Conservation (phyloP, 2,113 vertebrate species). For the Bettongia penicillata region DNA sequence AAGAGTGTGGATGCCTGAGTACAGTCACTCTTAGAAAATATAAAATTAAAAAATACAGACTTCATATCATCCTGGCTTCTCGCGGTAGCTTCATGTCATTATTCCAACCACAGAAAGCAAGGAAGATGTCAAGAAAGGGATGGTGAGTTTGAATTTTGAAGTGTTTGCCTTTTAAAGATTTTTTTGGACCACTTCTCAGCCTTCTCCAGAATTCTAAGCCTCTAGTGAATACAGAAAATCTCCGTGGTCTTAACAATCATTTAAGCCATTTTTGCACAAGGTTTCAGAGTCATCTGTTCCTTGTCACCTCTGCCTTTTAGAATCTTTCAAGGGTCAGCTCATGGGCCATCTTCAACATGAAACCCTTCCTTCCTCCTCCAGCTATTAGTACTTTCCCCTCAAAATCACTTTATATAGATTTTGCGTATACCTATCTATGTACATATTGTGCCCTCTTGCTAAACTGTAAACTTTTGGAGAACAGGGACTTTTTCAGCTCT, state of each 20-base stretch:
- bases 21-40: neutral
- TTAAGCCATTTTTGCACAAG: neutral
- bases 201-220: neutral
- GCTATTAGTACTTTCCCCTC: neutral
- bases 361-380: neutral
- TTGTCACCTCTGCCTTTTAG: neutral
- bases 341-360: neutral
- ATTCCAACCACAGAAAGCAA: neutral
- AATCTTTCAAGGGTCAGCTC: neutral
- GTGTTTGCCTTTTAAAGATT: conserved; percentile 28
- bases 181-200: neutral
- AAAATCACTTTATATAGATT: neutral
- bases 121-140: neutral
- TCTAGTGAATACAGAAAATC: neutral
- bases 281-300: neutral
- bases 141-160: conserved; percentile 29
- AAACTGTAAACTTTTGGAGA: neutral
- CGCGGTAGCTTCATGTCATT: neutral
- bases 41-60: neutral
- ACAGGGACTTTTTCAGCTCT: neutral
- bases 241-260: neutral
- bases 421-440: neutral
- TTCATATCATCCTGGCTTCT: neutral
- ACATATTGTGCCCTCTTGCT: neutral
- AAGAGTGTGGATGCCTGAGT: neutral